Percentiles rank a stretch among this genome's conserved stretches.
These are phyloP conservation scores for Morpho achilles DNA, from an alignment of 2,888 invertebrate species.

Conservation along the genomic window DNA sequence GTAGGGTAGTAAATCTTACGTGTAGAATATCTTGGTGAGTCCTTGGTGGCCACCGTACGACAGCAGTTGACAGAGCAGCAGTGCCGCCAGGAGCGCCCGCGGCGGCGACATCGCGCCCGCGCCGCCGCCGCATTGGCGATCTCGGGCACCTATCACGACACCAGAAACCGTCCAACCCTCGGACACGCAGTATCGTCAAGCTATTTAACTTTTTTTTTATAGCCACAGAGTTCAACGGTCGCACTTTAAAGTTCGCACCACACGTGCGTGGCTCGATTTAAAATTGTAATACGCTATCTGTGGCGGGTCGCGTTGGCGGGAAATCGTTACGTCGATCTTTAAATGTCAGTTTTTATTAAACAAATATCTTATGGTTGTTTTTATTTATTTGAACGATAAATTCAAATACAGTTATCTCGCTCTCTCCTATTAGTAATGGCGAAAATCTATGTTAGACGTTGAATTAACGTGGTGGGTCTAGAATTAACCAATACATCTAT, in stretches of 20 bases:
- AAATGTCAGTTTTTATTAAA: constrained; percentile 6
- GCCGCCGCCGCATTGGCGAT: constrained; percentile 72
- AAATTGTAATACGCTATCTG: not conserved
- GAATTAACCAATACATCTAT: too few species aligned
- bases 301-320: constrained; percentile 18
- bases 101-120: constrained; percentile 72
- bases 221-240: constrained; percentile 1
- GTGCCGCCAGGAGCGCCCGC: constrained; percentile 72
- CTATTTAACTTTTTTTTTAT: not conserved
- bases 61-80: constrained; percentile 70
- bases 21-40: constrained; percentile 76
- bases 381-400: too few species aligned
- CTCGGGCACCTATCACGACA: constrained; percentile 61
- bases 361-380: constrained; percentile 1
- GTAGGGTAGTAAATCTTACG: constrained; percentile 46
- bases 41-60: constrained; percentile 76
- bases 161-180: constrained; percentile 27
- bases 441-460: too few species aligned
- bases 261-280: not conserved
- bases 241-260: constrained; percentile 3
- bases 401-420: too few species aligned
- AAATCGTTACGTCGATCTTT: constrained; percentile 11
- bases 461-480: too few species aligned
- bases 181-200: not conserved
- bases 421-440: too few species aligned